Conservation (phyloP, 1,140 invertebrate species). For the Zophobas atratus region DNA sequence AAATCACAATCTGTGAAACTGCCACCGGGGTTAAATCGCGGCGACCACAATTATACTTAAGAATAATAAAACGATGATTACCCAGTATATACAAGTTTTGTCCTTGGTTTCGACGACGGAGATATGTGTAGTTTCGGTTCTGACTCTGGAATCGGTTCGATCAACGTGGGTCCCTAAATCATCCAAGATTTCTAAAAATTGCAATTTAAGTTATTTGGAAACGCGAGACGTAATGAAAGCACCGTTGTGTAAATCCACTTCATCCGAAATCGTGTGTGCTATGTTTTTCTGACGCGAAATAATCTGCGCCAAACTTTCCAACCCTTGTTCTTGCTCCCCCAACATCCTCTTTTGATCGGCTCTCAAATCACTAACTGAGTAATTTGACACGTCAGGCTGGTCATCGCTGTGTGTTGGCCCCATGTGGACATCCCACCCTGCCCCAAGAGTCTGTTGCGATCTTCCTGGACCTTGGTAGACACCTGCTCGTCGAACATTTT, state of each 20-base stretch:
- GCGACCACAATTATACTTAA: conserved; percentile 69
- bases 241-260: conserved; percentile 88
- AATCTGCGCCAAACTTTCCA: conserved; percentile 83
- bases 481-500: conserved; percentile 70
- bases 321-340: conserved; percentile 80
- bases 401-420: background rate
- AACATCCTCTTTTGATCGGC: conserved; percentile 62
- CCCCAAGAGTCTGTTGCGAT: conserved; percentile 59
- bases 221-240: conserved; percentile 44
- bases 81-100: conserved; percentile 81
- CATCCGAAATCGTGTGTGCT: conserved; percentile 80
- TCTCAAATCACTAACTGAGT: conserved; percentile 54
- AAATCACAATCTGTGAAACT: background rate
- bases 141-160: conserved; percentile 76
- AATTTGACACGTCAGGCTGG: conserved; percentile 20
- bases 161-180: conserved; percentile 85
- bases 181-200: conserved; percentile 82
- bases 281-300: conserved; percentile 85
- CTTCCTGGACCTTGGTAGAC: conserved; percentile 56
- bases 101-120: conserved; percentile 78
- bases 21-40: conserved; percentile 52
- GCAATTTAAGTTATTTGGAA: background rate
- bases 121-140: conserved; percentile 78
- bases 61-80: conserved; percentile 77
- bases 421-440: conserved; percentile 39